phyloP scores from a whole-genome alignment of 2,888 invertebrate species.

The Thymelicus lineola region DNA sequence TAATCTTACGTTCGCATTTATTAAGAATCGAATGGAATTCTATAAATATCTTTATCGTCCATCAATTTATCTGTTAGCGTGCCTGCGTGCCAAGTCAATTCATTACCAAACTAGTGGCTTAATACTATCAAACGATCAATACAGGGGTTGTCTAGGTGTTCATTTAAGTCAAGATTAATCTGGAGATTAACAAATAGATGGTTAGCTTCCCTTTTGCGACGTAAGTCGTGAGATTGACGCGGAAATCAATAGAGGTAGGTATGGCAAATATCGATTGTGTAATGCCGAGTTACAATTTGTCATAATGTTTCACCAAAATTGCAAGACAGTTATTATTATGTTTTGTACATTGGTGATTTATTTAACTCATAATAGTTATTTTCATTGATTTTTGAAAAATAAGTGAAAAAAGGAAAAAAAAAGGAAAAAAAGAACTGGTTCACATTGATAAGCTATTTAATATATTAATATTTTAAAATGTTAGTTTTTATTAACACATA shows the following conservation, averaged over 20 bases:
- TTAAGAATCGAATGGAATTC: slow-evolving; percentile 17
- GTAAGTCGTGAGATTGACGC: slow-evolving; percentile 23
- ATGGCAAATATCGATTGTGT: neutral
- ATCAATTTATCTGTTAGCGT: slow-evolving; percentile 62
- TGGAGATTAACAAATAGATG: slow-evolving; percentile 74
- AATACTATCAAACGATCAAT: slow-evolving; percentile 72
- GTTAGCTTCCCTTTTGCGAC: slow-evolving; percentile 54
- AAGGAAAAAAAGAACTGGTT: too few relatives aligned
- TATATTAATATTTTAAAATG: too few relatives aligned
- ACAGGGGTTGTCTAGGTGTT: slow-evolving; percentile 73
- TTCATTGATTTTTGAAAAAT: too few relatives aligned
- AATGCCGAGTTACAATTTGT: neutral
- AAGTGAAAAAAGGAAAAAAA: too few relatives aligned
- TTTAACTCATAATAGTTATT: too few relatives aligned
- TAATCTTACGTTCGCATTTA: too few relatives aligned
- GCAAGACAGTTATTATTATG: too few relatives aligned
- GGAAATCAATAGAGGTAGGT: neutral
- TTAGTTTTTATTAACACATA: too few relatives aligned
- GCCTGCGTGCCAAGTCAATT: slow-evolving; percentile 73
- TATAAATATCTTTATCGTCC: slow-evolving; percentile 34
- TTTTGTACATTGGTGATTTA: too few relatives aligned
- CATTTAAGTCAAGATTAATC: slow-evolving; percentile 81
- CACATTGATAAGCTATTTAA: too few relatives aligned
- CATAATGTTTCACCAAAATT: too few relatives aligned
- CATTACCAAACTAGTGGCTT: slow-evolving; percentile 75